Conservation (phyloP, 1,140 invertebrate genomes). For the Cotesia vestalis region DNA sequence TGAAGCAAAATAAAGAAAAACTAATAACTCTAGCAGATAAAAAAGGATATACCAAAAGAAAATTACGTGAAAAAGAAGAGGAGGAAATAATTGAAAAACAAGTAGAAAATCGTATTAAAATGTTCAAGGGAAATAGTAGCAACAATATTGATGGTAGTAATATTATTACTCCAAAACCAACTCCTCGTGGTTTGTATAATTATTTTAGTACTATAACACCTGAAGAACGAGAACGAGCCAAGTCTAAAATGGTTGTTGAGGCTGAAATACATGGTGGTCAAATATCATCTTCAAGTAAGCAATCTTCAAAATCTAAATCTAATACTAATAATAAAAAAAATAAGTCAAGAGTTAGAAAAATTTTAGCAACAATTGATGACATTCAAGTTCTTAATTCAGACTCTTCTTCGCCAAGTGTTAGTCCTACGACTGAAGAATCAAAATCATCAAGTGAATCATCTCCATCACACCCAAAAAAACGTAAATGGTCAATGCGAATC, state of each 20-base stretch:
- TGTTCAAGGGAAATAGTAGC: slow-evolving; percentile 43
- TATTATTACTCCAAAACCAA: slow-evolving; percentile 31
- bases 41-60: slow-evolving; percentile 51
- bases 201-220: slow-evolving; percentile 57
- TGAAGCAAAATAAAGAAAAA: slow-evolving; percentile 45
- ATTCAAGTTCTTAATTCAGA: slow-evolving; percentile 42
- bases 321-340: slow-evolving; percentile 2
- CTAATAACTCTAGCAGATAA: slow-evolving; percentile 48
- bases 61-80: slow-evolving; percentile 50
- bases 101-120: slow-evolving; percentile 48
- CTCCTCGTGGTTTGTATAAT: slow-evolving; percentile 51
- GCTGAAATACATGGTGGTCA: slow-evolving; percentile 50
- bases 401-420: background rate
- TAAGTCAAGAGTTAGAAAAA: slow-evolving; percentile 26
- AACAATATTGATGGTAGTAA: slow-evolving; percentile 39
- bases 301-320: background rate
- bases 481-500: slow-evolving; percentile 53
- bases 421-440: no score
- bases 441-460: slow-evolving; percentile 5
- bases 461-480: slow-evolving; percentile 40
- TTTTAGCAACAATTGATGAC: slow-evolving; percentile 41
- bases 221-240: slow-evolving; percentile 41
- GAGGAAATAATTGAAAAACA: slow-evolving; percentile 47
- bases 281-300: background rate
- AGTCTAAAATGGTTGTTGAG: slow-evolving; percentile 50